These are phyloP conservation scores for Chaetura pelagica DNA, from an alignment of 2,113 vertebrate species.

Conservation along the genomic window DNA sequence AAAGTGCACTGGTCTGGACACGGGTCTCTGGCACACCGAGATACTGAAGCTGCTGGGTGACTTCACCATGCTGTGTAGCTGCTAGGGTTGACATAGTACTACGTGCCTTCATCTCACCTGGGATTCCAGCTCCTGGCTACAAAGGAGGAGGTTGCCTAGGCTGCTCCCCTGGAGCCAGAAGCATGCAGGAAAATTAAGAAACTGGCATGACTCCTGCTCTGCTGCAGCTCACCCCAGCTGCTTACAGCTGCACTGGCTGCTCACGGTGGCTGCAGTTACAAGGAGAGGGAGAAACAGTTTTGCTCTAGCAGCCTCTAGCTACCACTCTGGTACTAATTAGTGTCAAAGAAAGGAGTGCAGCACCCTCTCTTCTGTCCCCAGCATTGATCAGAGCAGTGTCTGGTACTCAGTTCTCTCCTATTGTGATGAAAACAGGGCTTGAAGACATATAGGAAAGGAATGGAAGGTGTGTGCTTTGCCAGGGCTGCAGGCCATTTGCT, in stretches of 20 bases:
- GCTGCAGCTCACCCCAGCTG: slow-evolving; percentile 22
- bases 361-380: background rate
- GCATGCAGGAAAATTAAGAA: background rate
- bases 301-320: background rate
- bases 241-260: slow-evolving; percentile 24
- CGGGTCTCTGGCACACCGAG: background rate
- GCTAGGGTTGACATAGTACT: background rate
- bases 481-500: background rate
- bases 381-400: background rate
- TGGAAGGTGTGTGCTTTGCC: background rate
- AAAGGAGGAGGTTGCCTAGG: background rate
- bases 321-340: background rate
- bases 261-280: accelerated
- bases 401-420: background rate
- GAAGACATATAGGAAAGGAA: background rate
- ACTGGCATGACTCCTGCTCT: background rate
- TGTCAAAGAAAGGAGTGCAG: background rate
- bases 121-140: background rate
- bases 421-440: background rate
- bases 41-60: background rate
- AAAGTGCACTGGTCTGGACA: background rate
- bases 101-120: background rate
- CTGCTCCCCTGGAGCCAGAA: background rate
- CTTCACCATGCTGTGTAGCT: background rate
- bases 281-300: background rate